Conservation (phyloP, 2,888 invertebrate genomes). For the Noctua janthina region DNA sequence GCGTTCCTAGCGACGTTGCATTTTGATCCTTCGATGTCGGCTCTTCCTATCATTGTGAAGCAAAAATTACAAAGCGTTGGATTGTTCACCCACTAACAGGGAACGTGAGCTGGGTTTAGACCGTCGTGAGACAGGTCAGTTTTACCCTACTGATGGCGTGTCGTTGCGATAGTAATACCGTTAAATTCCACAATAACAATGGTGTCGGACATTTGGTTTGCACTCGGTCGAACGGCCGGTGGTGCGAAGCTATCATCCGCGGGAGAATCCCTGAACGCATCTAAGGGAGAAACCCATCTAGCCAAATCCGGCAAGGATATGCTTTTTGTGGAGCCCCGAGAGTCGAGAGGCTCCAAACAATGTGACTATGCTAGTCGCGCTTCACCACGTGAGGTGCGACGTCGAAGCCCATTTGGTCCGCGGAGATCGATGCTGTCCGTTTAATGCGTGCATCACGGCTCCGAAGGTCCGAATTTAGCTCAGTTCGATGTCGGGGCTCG, state of each 20-base stretch:
- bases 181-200: slow-evolving; percentile 90
- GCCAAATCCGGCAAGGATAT: slow-evolving; percentile 82
- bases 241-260: slow-evolving; percentile 91
- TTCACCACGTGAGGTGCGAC: slow-evolving; percentile 75
- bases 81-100: slow-evolving; percentile 93
- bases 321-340: slow-evolving; percentile 70
- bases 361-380: slow-evolving; percentile 74
- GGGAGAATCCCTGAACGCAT: slow-evolving; percentile 89
- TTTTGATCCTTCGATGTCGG: slow-evolving; percentile 94
- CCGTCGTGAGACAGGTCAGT: slow-evolving; percentile 92
- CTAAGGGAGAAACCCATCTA: slow-evolving; percentile 89
- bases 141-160: slow-evolving; percentile 90
- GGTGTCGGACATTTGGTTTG: slow-evolving; percentile 91
- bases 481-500: slow-evolving; percentile 53
- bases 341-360: slow-evolving; percentile 75
- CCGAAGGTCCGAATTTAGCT: slow-evolving; percentile 48
- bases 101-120: slow-evolving; percentile 92
- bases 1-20: slow-evolving; percentile 92
- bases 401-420: slow-evolving; percentile 80
- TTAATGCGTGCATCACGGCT: slow-evolving; percentile 73
- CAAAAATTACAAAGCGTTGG: slow-evolving; percentile 93
- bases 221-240: slow-evolving; percentile 91
- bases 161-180: slow-evolving; percentile 90
- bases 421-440: slow-evolving; percentile 77
- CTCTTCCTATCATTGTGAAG: slow-evolving; percentile 94